Base-by-base conservation (phyloP, 1,140 invertebrate species). In the Asobara japonica region DNA sequence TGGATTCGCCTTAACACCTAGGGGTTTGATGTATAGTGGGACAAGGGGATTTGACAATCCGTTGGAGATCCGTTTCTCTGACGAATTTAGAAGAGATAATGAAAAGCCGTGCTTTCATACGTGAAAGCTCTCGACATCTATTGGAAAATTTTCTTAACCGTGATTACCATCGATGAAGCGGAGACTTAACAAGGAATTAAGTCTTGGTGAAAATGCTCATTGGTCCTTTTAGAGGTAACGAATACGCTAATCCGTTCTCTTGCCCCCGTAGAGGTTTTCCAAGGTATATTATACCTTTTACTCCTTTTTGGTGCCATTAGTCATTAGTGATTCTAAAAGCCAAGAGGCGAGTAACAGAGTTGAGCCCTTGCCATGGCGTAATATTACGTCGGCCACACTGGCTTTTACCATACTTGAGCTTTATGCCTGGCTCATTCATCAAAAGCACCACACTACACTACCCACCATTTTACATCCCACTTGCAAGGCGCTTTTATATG, bases 241-340 rank as follows among this genome's bases (percentile, higher is more conserved):
- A 56, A 56, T 56, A 60, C 29, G 62, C 30, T 33, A 31, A 60
- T 61, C 61, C 31, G 29, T 64, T 64, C 6, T 64, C 29, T n/a
- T n/a, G n/a, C 22, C 27, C n/a, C 33, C 22, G 10, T 61, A 30
- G 56, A 56, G 51, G 51, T 56, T 56, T 56, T 56, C 51, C 61
- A n/a, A 70, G 51, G 36, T 65, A 56, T 71, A 27, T 65, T 31
- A 41, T 61, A 48, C 36, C 51, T 56, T 56, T 56, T 56, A 22
- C 51, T 56, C 51, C 51, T 75, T 78, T 77, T 79, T 71, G 76
- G 75, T 77, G 73, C 78, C 76, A 80, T 83, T 80, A 80, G 79
- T 83, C 76, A 80, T 82, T 82, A 82, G 78, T 69, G 76, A 79
- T 80, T 79, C 78, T 78, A 78, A 82, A 82, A 79, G 78, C 76